Base-by-base conservation (phyloP, 1,140 invertebrate species). In the Leptinotarsa defecta region DNA sequence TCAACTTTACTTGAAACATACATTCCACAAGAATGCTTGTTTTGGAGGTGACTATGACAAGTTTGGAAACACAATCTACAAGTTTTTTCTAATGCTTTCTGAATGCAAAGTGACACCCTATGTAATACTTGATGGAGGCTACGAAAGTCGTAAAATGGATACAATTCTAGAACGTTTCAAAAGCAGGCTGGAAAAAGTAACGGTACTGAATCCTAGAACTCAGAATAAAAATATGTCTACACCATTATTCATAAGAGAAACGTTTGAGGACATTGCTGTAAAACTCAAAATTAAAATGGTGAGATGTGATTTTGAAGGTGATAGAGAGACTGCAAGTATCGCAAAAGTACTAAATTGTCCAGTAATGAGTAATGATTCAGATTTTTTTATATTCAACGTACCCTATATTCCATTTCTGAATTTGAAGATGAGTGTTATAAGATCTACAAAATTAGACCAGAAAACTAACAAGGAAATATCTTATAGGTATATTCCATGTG, bases 31-130 rank as follows among this genome's bases (percentile, higher is more conserved):
- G 70, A 91, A 92, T 78, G 91, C 90, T 65, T 88, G 90, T 1
- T 97, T 95, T 86, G 94, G 94, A n/a, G 96, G 96, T 1, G 94
- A 97, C 85, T 97, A 96, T 82, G 92, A 96, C 80, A 90, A 90
- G 79, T 95, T 90, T 85, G 90, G 89, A 3, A 81, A 88, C 19
- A 86, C 86, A 27, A 87, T 93, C 5, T 85, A 86, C 64, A 87
- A 89, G n/a, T 96, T 96, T 81, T 95, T 97, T 80, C 86, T 90
- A 13, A 85, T 90, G 13, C 86, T 97, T 4, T 83, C 86, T 64
- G 89, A 90, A 83, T 96, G 95, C 81, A 91, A 92, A 65, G 87
- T 98, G 13, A 89, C 83, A n/a, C 89, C 94, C 0, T 89, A 93
- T 78, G 90, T 97, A n/a, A 82, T 97, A 13, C 91, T 96, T 80